These are phyloP conservation scores for Phortica okadai DNA, from an alignment of 2,888 invertebrate species.

Conservation along the genomic window DNA sequence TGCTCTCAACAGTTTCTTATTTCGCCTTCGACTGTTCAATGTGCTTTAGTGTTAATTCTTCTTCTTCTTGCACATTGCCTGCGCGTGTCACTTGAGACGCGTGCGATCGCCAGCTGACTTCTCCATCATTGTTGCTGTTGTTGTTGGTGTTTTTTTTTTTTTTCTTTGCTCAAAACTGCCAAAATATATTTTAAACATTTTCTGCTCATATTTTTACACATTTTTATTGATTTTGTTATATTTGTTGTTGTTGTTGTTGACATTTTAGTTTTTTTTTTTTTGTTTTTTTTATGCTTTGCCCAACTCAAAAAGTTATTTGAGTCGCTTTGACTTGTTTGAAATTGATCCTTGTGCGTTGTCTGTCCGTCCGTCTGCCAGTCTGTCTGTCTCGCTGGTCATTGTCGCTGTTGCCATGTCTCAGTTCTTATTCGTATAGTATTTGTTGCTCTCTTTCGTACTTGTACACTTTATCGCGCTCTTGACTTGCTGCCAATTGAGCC, in stretches of 20 bases:
- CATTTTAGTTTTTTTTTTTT: conserved; percentile 13
- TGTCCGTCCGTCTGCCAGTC: not conserved
- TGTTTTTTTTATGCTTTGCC: conserved; percentile 10
- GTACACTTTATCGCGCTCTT: not conserved
- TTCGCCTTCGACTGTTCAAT: not conserved
- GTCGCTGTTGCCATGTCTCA: too few relatives aligned
- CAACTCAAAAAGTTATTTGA: conserved; percentile 39
- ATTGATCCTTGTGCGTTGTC: conserved; percentile 54
- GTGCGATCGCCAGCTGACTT: conserved; percentile 71
- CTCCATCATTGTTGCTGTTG: conserved; percentile 16
- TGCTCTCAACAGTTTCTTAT: not conserved
- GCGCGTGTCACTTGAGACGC: conserved; percentile 75
- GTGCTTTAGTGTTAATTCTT: not conserved
- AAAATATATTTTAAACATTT: not conserved
- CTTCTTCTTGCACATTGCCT: conserved; percentile 46
- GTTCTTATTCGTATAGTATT: too few relatives aligned
- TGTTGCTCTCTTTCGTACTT: not conserved
- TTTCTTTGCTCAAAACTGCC: conserved; percentile 1
- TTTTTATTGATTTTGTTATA: not conserved
- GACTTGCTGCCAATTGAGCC: conserved; percentile 57
- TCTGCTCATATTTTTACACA: not conserved
- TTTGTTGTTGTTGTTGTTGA: conserved; percentile 1
- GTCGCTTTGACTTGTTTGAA: conserved; percentile 54
- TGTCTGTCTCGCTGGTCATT: not conserved
- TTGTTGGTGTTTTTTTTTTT: not conserved